Evolutionary conservation across 2,113 vertebrate species (phyloP), one percentile per base, ranked within the genome.

Genomic region (Formicarius rufipectus): DNA sequence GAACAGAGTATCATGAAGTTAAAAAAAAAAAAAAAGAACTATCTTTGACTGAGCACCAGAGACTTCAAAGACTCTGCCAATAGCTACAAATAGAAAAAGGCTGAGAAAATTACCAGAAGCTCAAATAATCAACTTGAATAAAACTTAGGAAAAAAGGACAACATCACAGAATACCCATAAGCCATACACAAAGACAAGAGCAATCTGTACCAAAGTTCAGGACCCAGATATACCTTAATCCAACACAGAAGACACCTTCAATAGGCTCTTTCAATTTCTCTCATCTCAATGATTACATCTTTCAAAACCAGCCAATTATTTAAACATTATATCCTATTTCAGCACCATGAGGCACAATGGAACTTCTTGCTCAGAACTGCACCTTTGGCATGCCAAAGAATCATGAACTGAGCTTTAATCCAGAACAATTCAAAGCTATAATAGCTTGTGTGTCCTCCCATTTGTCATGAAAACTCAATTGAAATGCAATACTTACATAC

Each of bases 271-370:
- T 14, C 37, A 18, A 31, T 69, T 68, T 69, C 31, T 81, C 59
- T 59, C 45, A 66, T 74, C 27, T 63, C 25, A 25, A 9, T 27
- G 17, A 75, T 3, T 84, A 80, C 25, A 88, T 91, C 90, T 95
- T 83, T 68, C 84, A 95, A 95, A 90, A 20, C 1, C 45, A 93
- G 62, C 5, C 83, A 92, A 67, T 75, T 90, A 94, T 91, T 95
- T 96, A 93, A 94, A 79, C 33, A 74, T 68, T 81, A 83, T 28
- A 37, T 94, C 59, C 28, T 75, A 92, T 64, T 86, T 89, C 83
- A 82, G 75, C 78, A 94, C 79, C 45, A 75, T 27, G 56, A 96
- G 67, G 79, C 68, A 83, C 39, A 87, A 85, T 37, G 84, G 73
- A 86, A 90, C 53, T 89, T 92, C 62, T 69, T 74, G 56, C 53